Conservation (phyloP, 2,113 vertebrate genomes). For the Xenus cinereus region DNA sequence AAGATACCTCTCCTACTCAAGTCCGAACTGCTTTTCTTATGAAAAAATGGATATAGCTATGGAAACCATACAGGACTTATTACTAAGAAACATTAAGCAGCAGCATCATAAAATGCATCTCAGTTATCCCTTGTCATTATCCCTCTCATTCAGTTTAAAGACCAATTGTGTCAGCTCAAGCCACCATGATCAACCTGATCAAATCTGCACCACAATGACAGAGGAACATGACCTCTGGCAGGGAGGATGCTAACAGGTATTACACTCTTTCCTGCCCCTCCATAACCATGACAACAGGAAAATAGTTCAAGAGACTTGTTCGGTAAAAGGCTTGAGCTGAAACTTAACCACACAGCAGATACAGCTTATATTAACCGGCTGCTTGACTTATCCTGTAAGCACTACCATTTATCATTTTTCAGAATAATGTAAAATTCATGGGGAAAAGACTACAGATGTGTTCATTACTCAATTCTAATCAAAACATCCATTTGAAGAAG, state of each 20-base stretch:
- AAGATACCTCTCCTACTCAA: not conserved
- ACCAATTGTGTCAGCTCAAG: not conserved
- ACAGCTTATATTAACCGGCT: not conserved
- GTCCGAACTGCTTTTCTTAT: not conserved
- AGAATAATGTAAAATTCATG: not conserved
- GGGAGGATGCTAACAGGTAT: not conserved
- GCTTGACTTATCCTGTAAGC: not conserved
- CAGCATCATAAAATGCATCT: not conserved
- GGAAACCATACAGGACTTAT: not conserved
- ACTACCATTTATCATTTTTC: not conserved
- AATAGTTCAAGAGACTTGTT: not conserved
- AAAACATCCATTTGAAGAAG: not conserved
- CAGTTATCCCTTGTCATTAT: not conserved
- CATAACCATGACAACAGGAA: slow-evolving; percentile 3
- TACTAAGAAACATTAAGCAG: not conserved
- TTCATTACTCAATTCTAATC: not conserved
- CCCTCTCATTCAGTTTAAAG: not conserved
- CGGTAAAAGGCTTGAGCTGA: not conserved
- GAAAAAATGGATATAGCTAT: not conserved
- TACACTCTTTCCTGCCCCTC: not conserved
- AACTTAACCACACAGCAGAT: not conserved
- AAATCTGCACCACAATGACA: not conserved
- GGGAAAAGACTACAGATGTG: not conserved
- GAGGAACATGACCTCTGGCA: not conserved
- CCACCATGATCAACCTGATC: not conserved